Percentiles rank a stretch among this genome's conserved stretches.
These are phyloP conservation scores for Batillaria attramentaria DNA, from an alignment of 1,140 invertebrate species.

Conservation along the genomic window DNA sequence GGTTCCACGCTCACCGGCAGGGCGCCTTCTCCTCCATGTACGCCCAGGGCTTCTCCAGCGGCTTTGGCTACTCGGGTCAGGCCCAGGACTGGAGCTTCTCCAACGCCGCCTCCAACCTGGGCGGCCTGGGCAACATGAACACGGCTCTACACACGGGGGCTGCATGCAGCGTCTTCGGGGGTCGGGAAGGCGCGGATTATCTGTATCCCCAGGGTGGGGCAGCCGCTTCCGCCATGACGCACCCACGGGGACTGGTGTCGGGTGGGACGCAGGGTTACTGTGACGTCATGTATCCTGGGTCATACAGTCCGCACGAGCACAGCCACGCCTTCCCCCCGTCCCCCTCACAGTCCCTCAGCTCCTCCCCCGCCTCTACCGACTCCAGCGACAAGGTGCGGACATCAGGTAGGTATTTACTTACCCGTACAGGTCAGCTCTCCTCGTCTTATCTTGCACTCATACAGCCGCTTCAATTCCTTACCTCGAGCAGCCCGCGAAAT, in stretches of 20 bases:
- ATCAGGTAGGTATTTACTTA: slow-evolving; percentile 21
- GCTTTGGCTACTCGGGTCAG: slow-evolving; percentile 39
- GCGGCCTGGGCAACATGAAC: slow-evolving; percentile 20
- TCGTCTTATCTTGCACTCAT: no score
- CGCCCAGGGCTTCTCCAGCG: slow-evolving; percentile 26
- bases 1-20: slow-evolving; percentile 36
- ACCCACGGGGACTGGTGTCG: slow-evolving; percentile 10
- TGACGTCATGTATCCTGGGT: slow-evolving; percentile 34
- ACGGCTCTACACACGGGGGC: background rate
- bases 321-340: slow-evolving; percentile 33
- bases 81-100: slow-evolving; percentile 38
- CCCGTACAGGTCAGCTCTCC: no score
- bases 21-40: slow-evolving; percentile 46
- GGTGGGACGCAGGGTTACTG: slow-evolving; percentile 25
- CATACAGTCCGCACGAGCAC: slow-evolving; percentile 32
- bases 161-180: slow-evolving; percentile 31
- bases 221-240: slow-evolving; percentile 21
- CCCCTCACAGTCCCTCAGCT: slow-evolving; percentile 36
- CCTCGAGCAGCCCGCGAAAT: no score
- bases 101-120: slow-evolving; percentile 19
- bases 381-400: slow-evolving; percentile 23
- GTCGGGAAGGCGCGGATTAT: slow-evolving; percentile 33
- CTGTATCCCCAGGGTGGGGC: slow-evolving; percentile 38
- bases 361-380: slow-evolving; percentile 36
- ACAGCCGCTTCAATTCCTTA: no score